These are phyloP conservation scores for Slavum lentiscoides DNA, from an alignment of 2,888 invertebrate species.

Conservation along the genomic window DNA sequence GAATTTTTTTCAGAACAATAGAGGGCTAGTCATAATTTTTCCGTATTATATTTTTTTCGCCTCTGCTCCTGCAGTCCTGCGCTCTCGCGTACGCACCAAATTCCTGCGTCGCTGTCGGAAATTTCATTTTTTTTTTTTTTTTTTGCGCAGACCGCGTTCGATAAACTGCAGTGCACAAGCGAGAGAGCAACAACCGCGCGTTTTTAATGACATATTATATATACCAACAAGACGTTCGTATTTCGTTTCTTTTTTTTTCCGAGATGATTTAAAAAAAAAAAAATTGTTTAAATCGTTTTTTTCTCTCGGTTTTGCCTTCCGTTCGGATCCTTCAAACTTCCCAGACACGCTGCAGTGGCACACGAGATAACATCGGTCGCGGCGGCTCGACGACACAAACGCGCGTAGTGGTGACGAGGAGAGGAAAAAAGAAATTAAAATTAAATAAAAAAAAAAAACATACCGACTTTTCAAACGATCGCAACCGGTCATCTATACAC, in stretches of 20 bases:
- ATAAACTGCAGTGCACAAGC: neutral
- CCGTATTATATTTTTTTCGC: constrained; percentile 1
- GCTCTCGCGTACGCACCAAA: neutral
- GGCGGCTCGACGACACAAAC: constrained; percentile 15
- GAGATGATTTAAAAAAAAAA: too few species aligned
- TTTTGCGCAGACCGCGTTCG: constrained; percentile 1
- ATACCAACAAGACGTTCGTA: neutral
- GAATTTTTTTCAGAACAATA: constrained; percentile 41
- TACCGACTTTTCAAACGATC: neutral
- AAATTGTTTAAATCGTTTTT: neutral
- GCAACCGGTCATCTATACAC: neutral
- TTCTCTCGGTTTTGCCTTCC: neutral
- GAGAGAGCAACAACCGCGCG: constrained; percentile 19
- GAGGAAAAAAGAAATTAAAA: neutral
- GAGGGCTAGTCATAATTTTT: constrained; percentile 36
- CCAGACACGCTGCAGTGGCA: neutral
- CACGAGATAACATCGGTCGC: constrained; percentile 14
- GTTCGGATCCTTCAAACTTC: neutral
- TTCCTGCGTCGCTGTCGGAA: constrained; percentile 29
- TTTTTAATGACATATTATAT: constrained; percentile 26
- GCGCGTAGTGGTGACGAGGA: neutral
- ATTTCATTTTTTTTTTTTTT: constrained; percentile 19
- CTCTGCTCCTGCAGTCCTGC: neutral
- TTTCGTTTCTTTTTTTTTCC: too few species aligned
- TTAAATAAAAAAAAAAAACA: neutral